phyloP scores from a whole-genome alignment of 1,140 invertebrate species.

The Scylla paramamosain region DNA sequence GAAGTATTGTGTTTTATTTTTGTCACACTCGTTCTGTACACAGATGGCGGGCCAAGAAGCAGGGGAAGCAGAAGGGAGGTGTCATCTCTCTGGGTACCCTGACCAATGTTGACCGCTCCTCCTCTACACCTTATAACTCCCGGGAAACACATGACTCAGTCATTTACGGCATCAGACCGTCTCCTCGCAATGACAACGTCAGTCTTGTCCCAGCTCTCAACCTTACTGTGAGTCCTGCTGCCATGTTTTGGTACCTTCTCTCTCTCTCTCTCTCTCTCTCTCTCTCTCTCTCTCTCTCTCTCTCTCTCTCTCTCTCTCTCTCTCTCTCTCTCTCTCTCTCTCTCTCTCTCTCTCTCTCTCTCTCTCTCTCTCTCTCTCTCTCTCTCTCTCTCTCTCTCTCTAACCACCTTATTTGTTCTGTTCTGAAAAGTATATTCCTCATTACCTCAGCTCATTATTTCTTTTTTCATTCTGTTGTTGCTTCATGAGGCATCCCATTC shows the following conservation, averaged over 20 bases:
- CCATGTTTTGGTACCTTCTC: background rate
- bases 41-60: constrained; percentile 32
- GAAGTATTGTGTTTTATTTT: background rate
- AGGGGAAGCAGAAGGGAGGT: constrained; percentile 58
- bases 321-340: constrained; percentile 12
- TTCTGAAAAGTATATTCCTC: too few species aligned
- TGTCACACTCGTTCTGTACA: background rate
- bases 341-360: constrained; percentile 20
- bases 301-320: constrained; percentile 20
- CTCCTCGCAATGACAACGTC: constrained; percentile 48
- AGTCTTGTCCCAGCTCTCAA: constrained; percentile 41
- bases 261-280: constrained; percentile 10
- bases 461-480: background rate
- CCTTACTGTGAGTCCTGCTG: constrained; percentile 45
- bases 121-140: constrained; percentile 48
- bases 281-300: constrained; percentile 20
- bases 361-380: constrained; percentile 18
- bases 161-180: constrained; percentile 49
- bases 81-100: constrained; percentile 62
- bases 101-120: constrained; percentile 48
- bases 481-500: too few species aligned
- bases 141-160: constrained; percentile 61
- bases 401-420: background rate
- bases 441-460: background rate
- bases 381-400: background rate